phyloP scores from a whole-genome alignment of 2,888 invertebrate species.

The Netelia melanura region DNA sequence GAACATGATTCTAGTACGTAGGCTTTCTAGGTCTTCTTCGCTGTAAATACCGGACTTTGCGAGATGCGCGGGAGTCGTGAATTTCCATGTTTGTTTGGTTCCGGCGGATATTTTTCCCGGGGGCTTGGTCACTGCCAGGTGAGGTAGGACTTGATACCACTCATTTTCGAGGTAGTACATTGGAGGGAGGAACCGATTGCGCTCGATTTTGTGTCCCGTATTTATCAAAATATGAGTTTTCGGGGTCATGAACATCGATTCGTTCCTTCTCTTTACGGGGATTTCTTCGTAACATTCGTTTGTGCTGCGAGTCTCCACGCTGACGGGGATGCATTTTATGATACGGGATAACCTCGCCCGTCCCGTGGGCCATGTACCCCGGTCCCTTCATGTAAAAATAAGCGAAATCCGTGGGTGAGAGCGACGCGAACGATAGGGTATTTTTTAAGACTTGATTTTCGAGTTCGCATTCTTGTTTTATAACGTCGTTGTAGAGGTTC shows the following conservation, averaged over 20 bases:
- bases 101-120: too few species aligned
- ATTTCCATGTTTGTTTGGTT: too few species aligned
- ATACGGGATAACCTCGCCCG: not conserved
- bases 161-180: too few species aligned
- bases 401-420: constrained; percentile 1
- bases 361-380: constrained; percentile 64
- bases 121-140: too few species aligned
- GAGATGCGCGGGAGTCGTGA: too few species aligned
- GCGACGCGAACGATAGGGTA: not conserved
- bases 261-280: not conserved
- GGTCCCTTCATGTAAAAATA: constrained; percentile 62
- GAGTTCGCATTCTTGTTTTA: not conserved
- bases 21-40: not conserved
- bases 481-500: constrained; percentile 1
- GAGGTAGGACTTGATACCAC: too few species aligned
- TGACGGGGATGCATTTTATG: not conserved
- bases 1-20: not conserved
- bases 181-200: not conserved
- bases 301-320: not conserved
- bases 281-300: not conserved
- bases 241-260: not conserved
- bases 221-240: not conserved
- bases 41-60: too few species aligned
- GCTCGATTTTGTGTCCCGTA: not conserved
- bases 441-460: constrained; percentile 11